Base-by-base conservation (phyloP, 37 sponge, comb jelly and placozoan genomes). In the Hexactinellida sp. region DNA sequence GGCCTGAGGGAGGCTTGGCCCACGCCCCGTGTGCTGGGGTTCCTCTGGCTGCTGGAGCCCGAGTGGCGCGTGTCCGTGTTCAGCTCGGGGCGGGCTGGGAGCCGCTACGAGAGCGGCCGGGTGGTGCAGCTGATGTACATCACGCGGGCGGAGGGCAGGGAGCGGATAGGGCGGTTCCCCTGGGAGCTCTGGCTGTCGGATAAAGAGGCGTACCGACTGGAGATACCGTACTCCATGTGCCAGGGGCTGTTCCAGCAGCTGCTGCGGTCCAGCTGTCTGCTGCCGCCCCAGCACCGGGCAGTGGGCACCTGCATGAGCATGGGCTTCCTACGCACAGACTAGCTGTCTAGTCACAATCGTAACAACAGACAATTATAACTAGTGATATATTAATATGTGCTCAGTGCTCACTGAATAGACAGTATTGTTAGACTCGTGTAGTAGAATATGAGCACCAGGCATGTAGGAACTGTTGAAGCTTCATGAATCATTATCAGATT, bases 31-130 rank as follows among this genome's bases (percentile, higher is more conserved):
- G 76, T 63, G 34, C 76, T 63, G 28, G 76, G 76, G 28, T 63
- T 63, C 76, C 76, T 63, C 76, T 63, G 76, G 76, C 34, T 63
- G 76, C 76, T 63, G 25, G 76, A 63, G 76, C 76, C 76, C 28
- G 76, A 63, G 28, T 63, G 76, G 76, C 25, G 30, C 28, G 76
- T 63, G 76, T 63, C 76, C 34, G 76, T 63, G 32, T 63, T 63
- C 76, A 63, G 76, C 76, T 63, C 76, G 30, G 19, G 76, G 30
- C 3, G 28, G 34, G 30, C 1, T 1, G 13, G 30, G 76, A 63
- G 28, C 76, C 32, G 13, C 19, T 63, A 63, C 34, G 76, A 63
- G 76, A 63, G 76, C 13, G 76, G 76, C 32, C 3, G 34, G 34
- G 76, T 63, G 34, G 76, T 63, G 34, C 76, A 63, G 30, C 28